Evolutionary conservation across 2,888 invertebrate species (phyloP), one percentile per base, ranked within the genome.

Genomic region (Hedychridium roseum): DNA sequence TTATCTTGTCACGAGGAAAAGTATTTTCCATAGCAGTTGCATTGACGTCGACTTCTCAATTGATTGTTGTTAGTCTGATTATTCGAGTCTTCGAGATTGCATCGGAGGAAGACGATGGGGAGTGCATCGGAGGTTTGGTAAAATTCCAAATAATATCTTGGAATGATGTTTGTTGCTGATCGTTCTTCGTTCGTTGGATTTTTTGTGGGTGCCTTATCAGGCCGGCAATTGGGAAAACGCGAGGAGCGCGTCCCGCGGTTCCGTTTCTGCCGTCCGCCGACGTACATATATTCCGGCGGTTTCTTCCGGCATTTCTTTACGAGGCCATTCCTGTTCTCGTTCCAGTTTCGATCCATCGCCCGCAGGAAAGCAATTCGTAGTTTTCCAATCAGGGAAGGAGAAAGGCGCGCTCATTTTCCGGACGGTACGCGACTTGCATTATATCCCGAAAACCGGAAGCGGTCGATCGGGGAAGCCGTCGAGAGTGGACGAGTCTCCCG

Each of bases 351-450:
- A 70, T 70, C 64, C 62, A 64, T 70, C 65, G 55, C 59, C 52
- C 58, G 57, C 60, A 58, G 64, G 70, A 72, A n/a, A 71, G 70
- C 69, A 72, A 72, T 72, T 67, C 68, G 65, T 72, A 70, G 72
- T 72, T 72, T 72, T 72, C 71, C 72, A 72, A 72, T 72, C 71
- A 70, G 72, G 56, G 57, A 59, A 67, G 48, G 63, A 60, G 58
- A 64, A 60, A 63, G 58, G 50, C 60, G 60, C 61, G 64, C 66
- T 71, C 69, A 70, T 72, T 70, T 72, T 70, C 70, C 62, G 58
- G 54, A 43, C 34, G 47, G 68, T 70, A 72, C 72, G 71, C 70
- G 70, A 68, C 70, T 68, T 55, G 72, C 70, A 68, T 70, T 70
- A 68, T 70, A 70, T 63, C 55, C 50, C 50, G 55, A 54, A 58